Conservation (phyloP, 1,140 invertebrate genomes). For the Glomeris maerens region DNA sequence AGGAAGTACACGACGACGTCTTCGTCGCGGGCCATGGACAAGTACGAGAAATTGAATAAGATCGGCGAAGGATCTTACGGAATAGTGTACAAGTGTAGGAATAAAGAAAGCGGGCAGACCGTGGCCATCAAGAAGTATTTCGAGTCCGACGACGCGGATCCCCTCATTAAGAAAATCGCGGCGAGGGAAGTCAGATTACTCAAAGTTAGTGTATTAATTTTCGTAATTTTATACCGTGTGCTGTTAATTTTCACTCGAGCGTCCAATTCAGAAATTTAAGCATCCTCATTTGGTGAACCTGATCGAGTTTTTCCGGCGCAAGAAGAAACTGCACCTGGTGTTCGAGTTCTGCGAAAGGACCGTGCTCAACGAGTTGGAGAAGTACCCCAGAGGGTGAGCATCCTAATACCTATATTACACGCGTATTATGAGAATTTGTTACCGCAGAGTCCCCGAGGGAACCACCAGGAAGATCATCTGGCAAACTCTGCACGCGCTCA, state of each 20-base stretch:
- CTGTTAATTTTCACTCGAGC: neutral
- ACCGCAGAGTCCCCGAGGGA: conserved; percentile 63
- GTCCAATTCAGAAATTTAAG: conserved; percentile 72
- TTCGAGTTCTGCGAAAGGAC: conserved; percentile 98
- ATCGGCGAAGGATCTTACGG: conserved; percentile 98
- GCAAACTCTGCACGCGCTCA: conserved; percentile 87
- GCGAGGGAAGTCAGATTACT: conserved; percentile 92
- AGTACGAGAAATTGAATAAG: conserved; percentile 91
- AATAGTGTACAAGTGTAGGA: conserved; percentile 95
- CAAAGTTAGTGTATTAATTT: conserved; percentile 51
- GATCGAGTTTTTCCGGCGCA: conserved; percentile 92
- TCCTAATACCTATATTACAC: conserved; percentile 4
- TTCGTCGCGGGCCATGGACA: conserved; percentile 58
- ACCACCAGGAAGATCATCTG: conserved; percentile 83
- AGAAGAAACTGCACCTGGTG: conserved; percentile 89
- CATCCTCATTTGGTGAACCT: conserved; percentile 96
- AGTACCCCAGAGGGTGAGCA: conserved; percentile 55
- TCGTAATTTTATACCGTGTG: no score
- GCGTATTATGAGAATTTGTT: no score
- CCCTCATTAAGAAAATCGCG: conserved; percentile 94
- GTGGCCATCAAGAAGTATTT: conserved; percentile 99
- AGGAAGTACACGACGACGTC: neutral
- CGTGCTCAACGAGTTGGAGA: conserved; percentile 88
- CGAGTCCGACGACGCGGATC: conserved; percentile 97
- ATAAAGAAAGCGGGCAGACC: conserved; percentile 84